phyloP scores from a whole-genome alignment of 1,140 invertebrate genomes.

The Anadara kagoshimensis region DNA sequence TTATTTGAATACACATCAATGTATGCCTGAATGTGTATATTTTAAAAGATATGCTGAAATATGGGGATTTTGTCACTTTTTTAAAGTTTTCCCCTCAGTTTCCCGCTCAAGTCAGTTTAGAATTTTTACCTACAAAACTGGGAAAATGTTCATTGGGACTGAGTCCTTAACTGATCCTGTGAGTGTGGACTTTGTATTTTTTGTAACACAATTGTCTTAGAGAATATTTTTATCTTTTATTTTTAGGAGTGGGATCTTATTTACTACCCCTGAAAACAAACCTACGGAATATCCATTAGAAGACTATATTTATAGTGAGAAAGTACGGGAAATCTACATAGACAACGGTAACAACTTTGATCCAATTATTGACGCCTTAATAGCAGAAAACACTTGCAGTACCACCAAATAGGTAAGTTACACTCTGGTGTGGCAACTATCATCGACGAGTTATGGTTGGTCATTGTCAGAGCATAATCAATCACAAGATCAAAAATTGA shows the following conservation, averaged over 20 bases:
- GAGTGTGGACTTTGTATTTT: too few relatives aligned
- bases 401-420: constrained; percentile 50
- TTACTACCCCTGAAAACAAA: constrained; percentile 48
- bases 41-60: too few relatives aligned
- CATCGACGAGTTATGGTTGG: not conserved
- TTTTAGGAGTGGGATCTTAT: constrained; percentile 44
- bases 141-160: too few relatives aligned
- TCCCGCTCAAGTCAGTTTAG: too few relatives aligned
- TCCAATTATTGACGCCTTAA: constrained; percentile 43
- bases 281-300: constrained; percentile 42
- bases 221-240: constrained; percentile 2
- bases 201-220: not conserved
- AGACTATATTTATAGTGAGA: constrained; percentile 31
- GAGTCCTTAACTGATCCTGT: too few relatives aligned
- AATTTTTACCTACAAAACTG: too few relatives aligned
- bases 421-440: not conserved
- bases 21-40: too few relatives aligned
- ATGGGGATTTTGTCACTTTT: too few relatives aligned
- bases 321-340: constrained; percentile 38
- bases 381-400: constrained; percentile 42
- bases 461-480: too few relatives aligned
- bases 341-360: constrained; percentile 18
- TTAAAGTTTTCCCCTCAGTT: too few relatives aligned
- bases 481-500: too few relatives aligned
- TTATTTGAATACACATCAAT: too few relatives aligned